A percentile compares a stretch with the other conserved stretches of the same genome.
phyloP scores from a whole-genome alignment of 2,113 vertebrate genomes.

The Corapipo altera region DNA sequence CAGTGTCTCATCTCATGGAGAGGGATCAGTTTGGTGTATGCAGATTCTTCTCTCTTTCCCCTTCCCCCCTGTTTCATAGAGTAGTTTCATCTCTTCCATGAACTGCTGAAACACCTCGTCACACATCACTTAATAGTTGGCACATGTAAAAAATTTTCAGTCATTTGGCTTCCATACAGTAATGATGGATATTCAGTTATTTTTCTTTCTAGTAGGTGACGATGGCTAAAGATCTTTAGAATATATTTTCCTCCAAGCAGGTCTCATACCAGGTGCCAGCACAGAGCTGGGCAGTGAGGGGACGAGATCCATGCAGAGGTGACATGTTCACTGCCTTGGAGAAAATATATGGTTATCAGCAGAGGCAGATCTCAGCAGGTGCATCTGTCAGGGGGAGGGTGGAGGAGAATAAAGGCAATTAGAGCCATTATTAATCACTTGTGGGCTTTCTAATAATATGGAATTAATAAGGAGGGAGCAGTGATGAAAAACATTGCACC shows the following conservation, averaged over 20 bases:
- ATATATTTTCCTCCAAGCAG: neutral
- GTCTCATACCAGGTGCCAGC: neutral
- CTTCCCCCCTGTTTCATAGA: neutral
- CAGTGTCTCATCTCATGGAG: neutral
- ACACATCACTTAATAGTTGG: neutral
- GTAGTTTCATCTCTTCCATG: neutral
- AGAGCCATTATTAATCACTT: neutral
- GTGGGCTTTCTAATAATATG: neutral
- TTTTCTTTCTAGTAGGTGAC: neutral
- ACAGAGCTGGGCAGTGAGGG: neutral
- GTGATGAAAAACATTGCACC: accelerated
- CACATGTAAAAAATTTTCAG: neutral
- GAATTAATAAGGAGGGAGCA: neutral
- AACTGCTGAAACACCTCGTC: neutral
- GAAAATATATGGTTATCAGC: accelerated
- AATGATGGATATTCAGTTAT: neutral
- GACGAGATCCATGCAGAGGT: accelerated
- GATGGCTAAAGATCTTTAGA: neutral
- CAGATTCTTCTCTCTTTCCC: neutral
- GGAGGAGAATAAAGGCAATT: neutral
- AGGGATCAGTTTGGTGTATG: neutral
- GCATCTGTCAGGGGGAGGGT: neutral
- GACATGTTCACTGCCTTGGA: accelerated
- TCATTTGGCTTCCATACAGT: neutral
- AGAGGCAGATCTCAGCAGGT: neutral